Base-by-base conservation (phyloP, 2,113 vertebrate genomes). In the Hymenochirus boettgeri region DNA sequence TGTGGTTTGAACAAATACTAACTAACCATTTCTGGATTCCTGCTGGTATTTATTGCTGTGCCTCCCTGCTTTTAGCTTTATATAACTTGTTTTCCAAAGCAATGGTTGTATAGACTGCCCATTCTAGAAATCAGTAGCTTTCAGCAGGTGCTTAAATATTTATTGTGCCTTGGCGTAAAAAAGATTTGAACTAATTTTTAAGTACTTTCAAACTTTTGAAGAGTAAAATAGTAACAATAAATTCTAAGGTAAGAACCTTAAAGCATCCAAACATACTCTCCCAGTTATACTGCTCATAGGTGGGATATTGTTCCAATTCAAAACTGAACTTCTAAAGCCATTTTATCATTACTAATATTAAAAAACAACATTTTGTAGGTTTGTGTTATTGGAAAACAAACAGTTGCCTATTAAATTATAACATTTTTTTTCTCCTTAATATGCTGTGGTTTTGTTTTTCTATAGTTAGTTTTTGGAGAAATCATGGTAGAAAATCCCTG, bases 21-120 rank as follows among this genome's bases (percentile, higher is more conserved):
- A 42, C 39, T 42, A 42, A 42, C 39, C 5, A n/a, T n/a, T 42
- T 42, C 5, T 42, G 1, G 17, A 4, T 17, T 42, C 39, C 39
- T 42, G 39, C 39, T 42, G 39, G n/a, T 42, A n/a, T 42, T 12
- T 42, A 42, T 42, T 42, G 39, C 39, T n/a, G 17, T 42, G 39
- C 39, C 39, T 42, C 39, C 10, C 15, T 42, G 39, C 17, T 42
- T 42, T 42, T 42, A 42, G 39, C 13, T 42, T n/a, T 42, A 42
- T n/a, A 42, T 42, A 42, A 18, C 39, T n/a, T n/a, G n/a, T n/a
- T 42, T 42, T 42, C 13, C 5, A 18, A 17, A 42, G 39, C 11
- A 42, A 4, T 42, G n/a, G 15, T n/a, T n/a, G 39, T 15, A 42
- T 22, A 48, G 10, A 48, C 21, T 48, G 46, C 9, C 46, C 46